Evolutionary conservation across 2,888 invertebrate genomes (phyloP), one percentile per base, ranked within the genome.

Genomic region (Salticus scenicus): DNA sequence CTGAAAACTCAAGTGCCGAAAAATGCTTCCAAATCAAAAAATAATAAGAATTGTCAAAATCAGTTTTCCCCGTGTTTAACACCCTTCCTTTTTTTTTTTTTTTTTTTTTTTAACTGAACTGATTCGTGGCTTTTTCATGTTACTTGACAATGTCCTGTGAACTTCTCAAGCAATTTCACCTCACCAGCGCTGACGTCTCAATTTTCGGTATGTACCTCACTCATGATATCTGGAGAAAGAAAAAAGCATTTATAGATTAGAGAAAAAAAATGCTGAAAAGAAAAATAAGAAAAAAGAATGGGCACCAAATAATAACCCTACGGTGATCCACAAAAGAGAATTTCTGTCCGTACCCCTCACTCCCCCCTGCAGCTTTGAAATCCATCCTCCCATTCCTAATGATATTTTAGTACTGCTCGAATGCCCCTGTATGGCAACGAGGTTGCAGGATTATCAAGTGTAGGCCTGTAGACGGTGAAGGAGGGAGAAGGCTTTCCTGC

Each of bases 391-490:
- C 83, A 57, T 83, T 71, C 76, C 83, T 83, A 83, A 83, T 77
- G 83, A 72, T 71, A 71, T 72, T 72, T 83, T 83, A 83, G 83
- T 28, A 51, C 47, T 77, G 83, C 83, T 83, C 66, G 63, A 51
- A 37, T 83, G 83, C 72, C 33, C 71, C 31, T 72, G 66, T 83
- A 77, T 83, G 72, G 37, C 66, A 24, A 20, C 51, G 71, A 83
- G 77, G 83, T 77, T 83, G 83, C 83, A 63, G 63, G 67, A 75
- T 75, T 82, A 82, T 82, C 75, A 82, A 82, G 82, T 82, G 70
- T 37, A 82, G 81, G 66, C 72, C 31, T 47, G 33, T 33, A 67
- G 69, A 69, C 47, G 69, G 47, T 30, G 42, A 20, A 57, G 37
- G 37, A 41, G 14, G 82, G 27, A 66, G 17, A n/a, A n/a, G 24